A percentile compares a stretch with the other conserved stretches of the same genome.
Evolutionary conservation across 2,113 vertebrate species (phyloP).

Genomic region (Hippocampus abdominalis): DNA sequence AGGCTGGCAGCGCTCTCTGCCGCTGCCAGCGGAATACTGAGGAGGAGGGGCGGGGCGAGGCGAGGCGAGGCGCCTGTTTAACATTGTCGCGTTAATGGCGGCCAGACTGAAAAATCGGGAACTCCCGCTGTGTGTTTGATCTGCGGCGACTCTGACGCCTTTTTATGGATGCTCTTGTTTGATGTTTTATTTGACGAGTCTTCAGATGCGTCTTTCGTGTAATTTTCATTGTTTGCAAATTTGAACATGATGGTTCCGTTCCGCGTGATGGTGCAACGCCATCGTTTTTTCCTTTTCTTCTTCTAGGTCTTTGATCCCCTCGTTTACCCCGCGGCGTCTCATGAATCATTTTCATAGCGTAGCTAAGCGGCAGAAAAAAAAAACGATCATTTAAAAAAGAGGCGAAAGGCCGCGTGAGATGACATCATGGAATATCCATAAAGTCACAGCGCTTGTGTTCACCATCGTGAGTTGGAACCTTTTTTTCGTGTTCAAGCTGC

Average conservation of each 20-base stretch:
- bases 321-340: background rate
- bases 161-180: background rate
- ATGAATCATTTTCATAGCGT: background rate
- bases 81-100: background rate
- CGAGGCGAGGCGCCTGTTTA: slow-evolving; percentile 2
- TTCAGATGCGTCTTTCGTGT: background rate
- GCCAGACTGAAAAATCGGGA: slow-evolving; percentile 9
- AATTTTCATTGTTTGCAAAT: background rate
- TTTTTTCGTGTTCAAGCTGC: background rate
- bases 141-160: background rate
- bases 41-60: slow-evolving; percentile 8
- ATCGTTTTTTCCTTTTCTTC: background rate
- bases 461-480: background rate
- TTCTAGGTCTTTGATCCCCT: background rate
- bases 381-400: background rate
- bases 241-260: background rate
- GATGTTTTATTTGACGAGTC: background rate
- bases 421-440: background rate
- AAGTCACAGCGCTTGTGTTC: background rate
- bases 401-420: background rate
- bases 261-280: background rate
- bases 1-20: slow-evolving; percentile 41
- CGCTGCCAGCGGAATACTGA: slow-evolving; percentile 51
- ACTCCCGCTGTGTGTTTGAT: background rate
- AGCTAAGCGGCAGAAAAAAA: background rate